Base-by-base conservation (phyloP, 2,797 vertebrate genomes). In the Anniella stebbinsi region DNA sequence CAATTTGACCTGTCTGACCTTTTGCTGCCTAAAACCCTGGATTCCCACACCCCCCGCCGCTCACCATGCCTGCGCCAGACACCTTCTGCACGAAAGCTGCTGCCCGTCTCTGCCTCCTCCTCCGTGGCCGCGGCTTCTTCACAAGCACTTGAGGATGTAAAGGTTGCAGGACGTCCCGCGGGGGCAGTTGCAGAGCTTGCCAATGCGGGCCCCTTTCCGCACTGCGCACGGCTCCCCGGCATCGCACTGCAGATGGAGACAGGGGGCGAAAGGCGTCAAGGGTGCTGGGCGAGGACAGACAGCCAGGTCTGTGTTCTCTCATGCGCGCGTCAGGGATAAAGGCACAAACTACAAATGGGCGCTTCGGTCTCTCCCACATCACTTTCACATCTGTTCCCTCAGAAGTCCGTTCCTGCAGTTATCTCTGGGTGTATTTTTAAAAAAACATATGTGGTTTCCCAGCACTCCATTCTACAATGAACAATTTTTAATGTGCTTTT, bases 141-240 rank as follows among this genome's bases (percentile, higher is more conserved):
- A 98, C 93, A 98, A 97, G 96, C 98, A 98, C n/a, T 98, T 91
- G 82, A 98, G 87, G 92, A 97, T 45, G 75, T 97, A 94, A 45
- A 97, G 96, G 90, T 98, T 97, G 95, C 98, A 98, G 41, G 93
- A 12, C 9, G 97, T 97, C 90, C 97, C 97, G 11, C 87, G 87
- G 76, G 97, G 97, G 96, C 98, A 98, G 87, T 94, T 97, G 90
- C 98, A 98, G 80, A 97, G 95, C 57, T 94, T 97, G 88, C 98
- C 98, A 18, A 98, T 95, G 36, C 97, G 96, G 0, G 98, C 93
- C 0, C 97, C 98, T 89, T 96, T 97, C 75, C 97, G 95, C 30
- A 98, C 92, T 0, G 97, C 98, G 18, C 98, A 98, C 86, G 96
- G 95, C 86, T 98, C 96, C 77, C 97, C 87, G 11, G 95, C 95